A percentile compares a stretch with the other conserved stretches of the same genome.
These are phyloP conservation scores for Drosophila eohydei DNA, from an alignment of 2,888 invertebrate species.

Conservation along the genomic window DNA sequence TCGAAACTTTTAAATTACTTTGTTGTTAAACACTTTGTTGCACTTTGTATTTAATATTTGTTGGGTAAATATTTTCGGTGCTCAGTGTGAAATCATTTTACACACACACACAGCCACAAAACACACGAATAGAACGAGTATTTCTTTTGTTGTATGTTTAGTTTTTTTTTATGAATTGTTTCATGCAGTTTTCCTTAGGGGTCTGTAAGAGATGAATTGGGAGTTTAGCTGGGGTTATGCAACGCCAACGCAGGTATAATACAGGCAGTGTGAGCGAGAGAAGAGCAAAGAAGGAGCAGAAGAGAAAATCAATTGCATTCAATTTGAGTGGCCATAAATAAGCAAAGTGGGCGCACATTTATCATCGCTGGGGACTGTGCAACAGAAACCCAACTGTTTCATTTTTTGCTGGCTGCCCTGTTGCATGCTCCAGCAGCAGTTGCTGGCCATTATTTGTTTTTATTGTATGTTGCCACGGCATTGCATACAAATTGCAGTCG, in stretches of 20 bases:
- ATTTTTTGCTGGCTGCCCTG: constrained; percentile 39
- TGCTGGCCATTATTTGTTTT: constrained; percentile 61
- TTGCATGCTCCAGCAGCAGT: constrained; percentile 57
- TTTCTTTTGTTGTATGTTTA: constrained; percentile 27
- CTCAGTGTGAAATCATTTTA: constrained; percentile 61
- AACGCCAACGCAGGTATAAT: constrained; percentile 66
- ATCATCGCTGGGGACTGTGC: constrained; percentile 53
- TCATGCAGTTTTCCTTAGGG: constrained; percentile 50
- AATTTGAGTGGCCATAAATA: constrained; percentile 78
- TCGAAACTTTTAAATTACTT: constrained; percentile 16
- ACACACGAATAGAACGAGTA: constrained; percentile 20
- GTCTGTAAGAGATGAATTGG: constrained; percentile 40
- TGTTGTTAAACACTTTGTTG: constrained; percentile 44
- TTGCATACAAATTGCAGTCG: constrained; percentile 69
- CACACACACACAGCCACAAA: constrained; percentile 41
- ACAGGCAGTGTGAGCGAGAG: constrained; percentile 1
- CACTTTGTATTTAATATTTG: constrained; percentile 61
- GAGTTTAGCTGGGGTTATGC: constrained; percentile 55
- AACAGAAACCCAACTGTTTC: constrained; percentile 52
- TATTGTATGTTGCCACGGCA: constrained; percentile 28
- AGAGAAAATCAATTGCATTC: constrained; percentile 75
- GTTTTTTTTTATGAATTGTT: constrained; percentile 39
- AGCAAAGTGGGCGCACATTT: constrained; percentile 67
- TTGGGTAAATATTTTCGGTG: constrained; percentile 51
- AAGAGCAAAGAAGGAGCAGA: background rate